phyloP scores from a whole-genome alignment of 2,797 vertebrate species.

The Pipistrellus kuhlii region DNA sequence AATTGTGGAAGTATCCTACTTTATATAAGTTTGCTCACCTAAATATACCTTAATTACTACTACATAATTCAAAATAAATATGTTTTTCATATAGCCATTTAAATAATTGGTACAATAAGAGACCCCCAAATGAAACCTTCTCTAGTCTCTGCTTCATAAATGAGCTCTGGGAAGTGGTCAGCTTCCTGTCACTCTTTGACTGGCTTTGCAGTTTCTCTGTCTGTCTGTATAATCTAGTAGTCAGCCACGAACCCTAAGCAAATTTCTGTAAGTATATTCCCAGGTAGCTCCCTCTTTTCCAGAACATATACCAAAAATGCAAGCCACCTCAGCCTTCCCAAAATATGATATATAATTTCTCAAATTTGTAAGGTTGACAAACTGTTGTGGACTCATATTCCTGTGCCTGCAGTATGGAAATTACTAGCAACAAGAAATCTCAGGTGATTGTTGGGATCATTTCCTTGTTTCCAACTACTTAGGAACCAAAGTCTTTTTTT shows the following conservation, averaged over 20 bases:
- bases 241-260: background rate
- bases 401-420: background rate
- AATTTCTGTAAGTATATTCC: slow-evolving; percentile 38
- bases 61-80: slow-evolving; percentile 1
- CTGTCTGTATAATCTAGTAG: background rate
- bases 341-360: background rate
- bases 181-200: background rate
- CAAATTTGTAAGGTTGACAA: background rate
- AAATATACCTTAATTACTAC: background rate
- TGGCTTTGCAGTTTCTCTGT: background rate
- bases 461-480: background rate
- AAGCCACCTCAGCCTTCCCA: background rate
- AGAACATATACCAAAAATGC: background rate
- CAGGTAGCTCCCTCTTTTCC: background rate
- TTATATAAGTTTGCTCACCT: background rate
- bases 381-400: background rate
- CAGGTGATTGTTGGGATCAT: background rate
- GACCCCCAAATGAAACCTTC: background rate
- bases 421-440: background rate
- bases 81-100: background rate
- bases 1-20: background rate
- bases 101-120: background rate
- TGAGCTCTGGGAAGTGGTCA: background rate
- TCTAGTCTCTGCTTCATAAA: background rate
- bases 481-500: background rate